Base-by-base conservation (phyloP, 2,888 invertebrate species). In the Stegophylla sp. region DNA sequence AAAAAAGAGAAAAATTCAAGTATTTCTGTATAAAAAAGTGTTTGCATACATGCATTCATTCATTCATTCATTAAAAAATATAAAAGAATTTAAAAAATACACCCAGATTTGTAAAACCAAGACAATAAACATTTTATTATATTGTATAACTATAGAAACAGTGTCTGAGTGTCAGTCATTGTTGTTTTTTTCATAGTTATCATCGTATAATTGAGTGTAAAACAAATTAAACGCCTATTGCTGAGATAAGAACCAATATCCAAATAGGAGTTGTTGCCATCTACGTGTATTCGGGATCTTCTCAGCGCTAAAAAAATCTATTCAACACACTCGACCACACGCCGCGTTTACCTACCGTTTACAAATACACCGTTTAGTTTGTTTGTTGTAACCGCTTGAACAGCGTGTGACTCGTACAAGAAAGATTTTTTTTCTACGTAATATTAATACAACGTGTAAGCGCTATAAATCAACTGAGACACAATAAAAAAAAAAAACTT, bases 301-400 rank as follows among this genome's bases (percentile, higher is more conserved):
- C 51, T 64, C 48, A 23, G 64, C 51, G 51, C 63, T 64, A 75
- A 45, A 28, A 63, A 66, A 79, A 63, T 15, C 67, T 28, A 69
- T 69, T 77, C 77, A 17, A 53, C 34, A n/a, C 63, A 15, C 69
- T 17, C 67, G 79, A 79, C 79, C 79, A 71, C 79, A 79, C 79
- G 79, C 79, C 69, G 69, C 79, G 79, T 48, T 61, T 26, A 43
- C 41, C 66, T 66, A 41, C 51, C 75, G 64, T 64, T 63, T 34
- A 64, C 34, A 48, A n/a, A 13, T 28, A 12, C 45, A 17, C 63
- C 20, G 20, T 51, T 76, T 64, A 56, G 53, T 76, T 56, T 79
- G 67, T 67, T 79, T 79, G 79, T 61, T 63, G 23, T 64, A 59
- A 43, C 23, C 59, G 56, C 43, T 53, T 2, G 53, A 77, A 77